Percentiles rank a stretch among this genome's conserved stretches.
phyloP scores from a whole-genome alignment of 2,113 vertebrate species.

The Ginglymostoma cirratum region DNA sequence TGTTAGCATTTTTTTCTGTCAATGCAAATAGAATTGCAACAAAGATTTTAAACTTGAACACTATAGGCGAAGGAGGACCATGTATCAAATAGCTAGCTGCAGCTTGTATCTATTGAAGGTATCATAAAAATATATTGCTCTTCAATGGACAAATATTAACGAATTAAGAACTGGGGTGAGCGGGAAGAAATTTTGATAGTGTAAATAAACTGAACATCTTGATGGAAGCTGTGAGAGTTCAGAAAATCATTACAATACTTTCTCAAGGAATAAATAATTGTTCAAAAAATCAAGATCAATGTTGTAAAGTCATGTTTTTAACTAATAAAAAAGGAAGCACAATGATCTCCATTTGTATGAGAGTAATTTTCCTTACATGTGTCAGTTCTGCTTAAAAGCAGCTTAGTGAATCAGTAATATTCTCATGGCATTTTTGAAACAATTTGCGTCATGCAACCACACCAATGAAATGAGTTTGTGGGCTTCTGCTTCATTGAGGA shows the following conservation, averaged over 20 bases:
- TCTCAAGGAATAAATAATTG: constrained; percentile 52
- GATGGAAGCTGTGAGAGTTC: background rate
- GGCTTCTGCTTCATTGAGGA: background rate
- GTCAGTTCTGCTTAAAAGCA: constrained; percentile 47
- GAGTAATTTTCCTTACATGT: constrained; percentile 51
- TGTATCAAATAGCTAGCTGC: background rate
- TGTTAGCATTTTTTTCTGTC: background rate
- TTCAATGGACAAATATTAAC: background rate
- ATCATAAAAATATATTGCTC: background rate
- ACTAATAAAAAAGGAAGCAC: constrained; percentile 44
- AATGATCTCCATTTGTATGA: constrained; percentile 43
- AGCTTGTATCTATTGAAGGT: background rate
- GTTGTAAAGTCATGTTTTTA: constrained; percentile 45
- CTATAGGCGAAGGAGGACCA: background rate
- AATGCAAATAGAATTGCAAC: too few relatives aligned
- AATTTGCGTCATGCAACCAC: background rate
- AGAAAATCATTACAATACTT: background rate
- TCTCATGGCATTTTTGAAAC: constrained; percentile 39
- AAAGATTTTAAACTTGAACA: background rate
- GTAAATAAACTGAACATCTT: background rate
- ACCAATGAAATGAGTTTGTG: background rate
- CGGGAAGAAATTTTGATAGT: background rate
- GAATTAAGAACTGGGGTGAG: background rate
- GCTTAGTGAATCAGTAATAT: constrained; percentile 40
- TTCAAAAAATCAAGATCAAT: constrained; percentile 45